Evolutionary conservation across 2,888 invertebrate species (phyloP), one percentile per base, ranked within the genome.

Genomic region (Andrena bucephala): DNA sequence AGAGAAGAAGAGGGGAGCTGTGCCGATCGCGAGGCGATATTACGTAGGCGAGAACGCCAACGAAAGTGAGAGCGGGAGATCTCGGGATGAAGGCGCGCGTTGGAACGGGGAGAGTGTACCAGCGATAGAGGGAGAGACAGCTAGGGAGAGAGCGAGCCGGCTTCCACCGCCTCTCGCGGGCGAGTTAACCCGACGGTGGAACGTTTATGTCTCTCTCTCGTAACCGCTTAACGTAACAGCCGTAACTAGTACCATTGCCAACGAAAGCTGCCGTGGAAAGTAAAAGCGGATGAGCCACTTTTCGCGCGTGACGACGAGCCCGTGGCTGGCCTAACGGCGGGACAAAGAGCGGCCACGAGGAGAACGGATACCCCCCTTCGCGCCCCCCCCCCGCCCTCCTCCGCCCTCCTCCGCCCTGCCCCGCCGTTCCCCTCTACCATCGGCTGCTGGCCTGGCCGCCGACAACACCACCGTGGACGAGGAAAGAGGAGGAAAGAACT

Each of bases 161-260:
- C 79, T 84, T 86, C 83, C 81, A 81, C 89, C 75, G 33, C 1
- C 62, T 42, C 70, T 69, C 71, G 63, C 68, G 31, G 24, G 24
- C 78, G 81, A 77, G 79, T 76, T 75, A 71, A 60, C 65, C 63
- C 42, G 24, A 50, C 73, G 67, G 71, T 1, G 79, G 59, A 79
- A 65, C 81, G 73, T 74, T 60, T 74, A 65, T 59, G 59, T 84
- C 75, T 81, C 74, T 66, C 70, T 79, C 89, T 83, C 90, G 90
- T 91, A 92, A 92, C 87, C 90, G 89, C 79, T 82, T 83, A 87
- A 92, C 93, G 92, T 93, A 93, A 93, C 91, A 87, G 89, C 90
- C 92, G 92, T 93, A 93, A 93, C 93, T 92, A 92, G 92, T 93
- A 92, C 92, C 93, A 93, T 93, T 93, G 93, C 93, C 93, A 93